Percentiles rank a stretch among this genome's conserved stretches.
Conservation (phyloP, 2,113 vertebrate species). For the Diadophis punctatus region DNA sequence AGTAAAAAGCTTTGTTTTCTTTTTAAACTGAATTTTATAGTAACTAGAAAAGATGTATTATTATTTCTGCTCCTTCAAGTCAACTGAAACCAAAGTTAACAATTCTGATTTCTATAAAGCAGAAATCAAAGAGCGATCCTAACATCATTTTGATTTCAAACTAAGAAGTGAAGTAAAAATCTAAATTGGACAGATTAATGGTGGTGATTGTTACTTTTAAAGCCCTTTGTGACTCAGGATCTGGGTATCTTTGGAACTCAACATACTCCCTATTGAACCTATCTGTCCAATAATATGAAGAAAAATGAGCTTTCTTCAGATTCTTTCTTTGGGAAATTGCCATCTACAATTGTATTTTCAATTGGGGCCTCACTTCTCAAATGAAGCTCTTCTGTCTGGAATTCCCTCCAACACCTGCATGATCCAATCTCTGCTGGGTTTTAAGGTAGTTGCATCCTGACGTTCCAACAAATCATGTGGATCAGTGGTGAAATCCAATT, state of each 20-base stretch:
- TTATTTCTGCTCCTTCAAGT: neutral
- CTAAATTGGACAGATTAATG: neutral
- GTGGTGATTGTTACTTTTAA: neutral
- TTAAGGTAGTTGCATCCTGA: neutral
- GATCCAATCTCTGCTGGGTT: neutral
- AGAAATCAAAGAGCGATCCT: neutral
- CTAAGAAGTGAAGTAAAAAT: neutral
- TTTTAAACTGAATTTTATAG: neutral
- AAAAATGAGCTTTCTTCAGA: neutral
- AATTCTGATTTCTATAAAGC: neutral
- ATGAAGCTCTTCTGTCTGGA: neutral
- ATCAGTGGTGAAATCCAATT: neutral
- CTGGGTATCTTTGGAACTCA: neutral
- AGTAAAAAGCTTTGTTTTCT: neutral
- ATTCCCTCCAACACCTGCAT: neutral
- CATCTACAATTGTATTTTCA: neutral
- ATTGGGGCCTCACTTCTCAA: neutral
- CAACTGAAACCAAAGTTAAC: neutral
- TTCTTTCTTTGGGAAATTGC: neutral
- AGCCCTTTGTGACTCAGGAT: neutral
- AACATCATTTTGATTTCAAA: neutral
- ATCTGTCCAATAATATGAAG: neutral
- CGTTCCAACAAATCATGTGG: neutral
- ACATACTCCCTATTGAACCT: neutral
- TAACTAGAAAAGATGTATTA: neutral